Conservation (phyloP, 2,113 vertebrate genomes). For the Pycnonotus jocosus region DNA sequence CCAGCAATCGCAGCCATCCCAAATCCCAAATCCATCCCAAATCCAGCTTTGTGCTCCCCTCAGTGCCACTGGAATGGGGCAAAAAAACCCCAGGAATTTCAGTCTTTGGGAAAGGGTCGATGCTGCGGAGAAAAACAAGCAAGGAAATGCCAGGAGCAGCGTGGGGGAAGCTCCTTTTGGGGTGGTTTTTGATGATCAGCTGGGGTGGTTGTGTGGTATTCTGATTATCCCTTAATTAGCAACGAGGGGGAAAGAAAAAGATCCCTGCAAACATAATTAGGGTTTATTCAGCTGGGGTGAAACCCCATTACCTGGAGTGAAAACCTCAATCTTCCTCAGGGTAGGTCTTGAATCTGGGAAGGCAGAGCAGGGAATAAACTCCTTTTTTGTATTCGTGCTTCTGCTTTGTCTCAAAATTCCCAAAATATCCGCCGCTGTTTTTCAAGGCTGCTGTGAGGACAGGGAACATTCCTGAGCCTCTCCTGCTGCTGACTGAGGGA, state of each 20-base stretch:
- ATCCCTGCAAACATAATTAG: not conserved
- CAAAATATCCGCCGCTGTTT: not conserved
- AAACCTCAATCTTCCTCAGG: rapidly evolving
- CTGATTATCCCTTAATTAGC: not conserved
- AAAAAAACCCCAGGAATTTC: rapidly evolving
- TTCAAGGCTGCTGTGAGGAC: not conserved
- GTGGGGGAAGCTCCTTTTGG: not conserved
- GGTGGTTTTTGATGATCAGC: not conserved
- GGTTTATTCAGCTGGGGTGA: not conserved
- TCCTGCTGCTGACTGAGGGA: not conserved
- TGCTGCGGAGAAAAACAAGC: not conserved
- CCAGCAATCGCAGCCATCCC: conserved; percentile 19
- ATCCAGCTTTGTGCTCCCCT: conserved; percentile 12
- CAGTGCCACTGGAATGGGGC: not conserved
- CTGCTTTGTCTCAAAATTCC: not conserved
- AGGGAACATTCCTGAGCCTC: not conserved
- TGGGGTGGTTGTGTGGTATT: not conserved
- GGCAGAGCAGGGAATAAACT: rapidly evolving
- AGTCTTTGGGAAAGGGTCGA: not conserved
- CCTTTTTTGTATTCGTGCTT: rapidly evolving
- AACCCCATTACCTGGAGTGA: not conserved
- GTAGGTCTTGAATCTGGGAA: rapidly evolving
- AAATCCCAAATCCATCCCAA: conserved; percentile 10
- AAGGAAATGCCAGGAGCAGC: rapidly evolving
- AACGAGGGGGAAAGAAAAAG: not conserved